Evolutionary conservation across 2,113 vertebrate genomes (phyloP), one percentile per base, ranked within the genome.

Genomic region (Chloropsis cyanopogon): DNA sequence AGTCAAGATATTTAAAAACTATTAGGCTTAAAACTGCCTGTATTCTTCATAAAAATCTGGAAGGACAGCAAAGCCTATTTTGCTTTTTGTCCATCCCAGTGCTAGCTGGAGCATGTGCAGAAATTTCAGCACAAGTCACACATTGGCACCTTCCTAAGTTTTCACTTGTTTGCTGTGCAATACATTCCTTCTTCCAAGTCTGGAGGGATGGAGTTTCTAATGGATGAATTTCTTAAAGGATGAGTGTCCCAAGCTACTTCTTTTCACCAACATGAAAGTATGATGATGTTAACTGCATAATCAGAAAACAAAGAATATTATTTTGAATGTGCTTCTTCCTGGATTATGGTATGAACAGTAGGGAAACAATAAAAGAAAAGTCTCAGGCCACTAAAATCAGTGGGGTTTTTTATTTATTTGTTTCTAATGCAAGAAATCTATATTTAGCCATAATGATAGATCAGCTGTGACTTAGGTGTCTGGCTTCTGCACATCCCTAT

Each of bases 391-490:
- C 46, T 85, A 42, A 95, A 90, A 86, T 52, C 5, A 5, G 22
- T 54, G 64, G 31, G 7, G 3, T 9, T 88, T 90, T 85, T 28
- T 54, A 65, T 93, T 52, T 68, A 14, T 73, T 77, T 80, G 12
- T 82, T 85, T 85, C 79, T 82, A 46, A 60, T 75, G 53, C 41
- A 76, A 72, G 57, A 83, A 88, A 78, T 85, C 82, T 92, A 68
- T 95, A 81, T 88, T 95, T 96, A 97, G 83, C 64, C 3, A 0
- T 81, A 94, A 83, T 88, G 85, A 65, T 56, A 88, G 64, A 64
- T 93, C 60, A 92, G 29, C 76, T 90, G 60, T 92, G 92, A 88
- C 79, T 95, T 84, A 81, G 82, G n/a, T 96, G 64, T 71, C 71
- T 92, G 76, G 31, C 80, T 94, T 92, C 79, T 78, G 5, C 82